Evolutionary conservation across 1,140 invertebrate genomes (phyloP).

Genomic region (Magallana angulata): DNA sequence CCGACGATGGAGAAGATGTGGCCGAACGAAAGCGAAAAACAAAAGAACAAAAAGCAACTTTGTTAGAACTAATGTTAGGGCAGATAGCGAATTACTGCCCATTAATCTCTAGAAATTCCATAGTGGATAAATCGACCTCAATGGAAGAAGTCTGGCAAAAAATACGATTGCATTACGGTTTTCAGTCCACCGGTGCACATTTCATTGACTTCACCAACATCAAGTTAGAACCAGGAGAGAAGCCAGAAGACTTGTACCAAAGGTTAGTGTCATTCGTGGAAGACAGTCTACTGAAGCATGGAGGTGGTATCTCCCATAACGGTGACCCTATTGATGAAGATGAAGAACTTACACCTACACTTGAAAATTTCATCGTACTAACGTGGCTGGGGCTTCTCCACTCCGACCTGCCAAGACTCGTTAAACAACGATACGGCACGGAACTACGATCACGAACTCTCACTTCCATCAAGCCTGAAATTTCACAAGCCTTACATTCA

Average conservation of each 20-base stretch:
- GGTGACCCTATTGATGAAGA: constrained; percentile 41
- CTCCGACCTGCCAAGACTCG: constrained; percentile 50
- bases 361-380: constrained; percentile 58
- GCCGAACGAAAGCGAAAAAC: background rate
- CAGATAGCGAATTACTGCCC: constrained; percentile 59
- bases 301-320: constrained; percentile 46
- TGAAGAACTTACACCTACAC: constrained; percentile 50
- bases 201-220: constrained; percentile 40
- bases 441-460: constrained; percentile 55
- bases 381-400: constrained; percentile 54
- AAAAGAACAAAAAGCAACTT: constrained; percentile 48
- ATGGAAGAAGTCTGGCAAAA: constrained; percentile 54
- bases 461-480: constrained; percentile 59
- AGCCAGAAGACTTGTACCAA: constrained; percentile 60
- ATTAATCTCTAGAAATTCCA: constrained; percentile 53
- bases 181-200: constrained; percentile 49
- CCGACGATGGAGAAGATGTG: constrained; percentile 38
- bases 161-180: constrained; percentile 53
- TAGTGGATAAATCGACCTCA: constrained; percentile 60
- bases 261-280: constrained; percentile 56
- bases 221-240: constrained; percentile 42
- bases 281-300: constrained; percentile 53
- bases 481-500: constrained; percentile 57
- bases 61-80: constrained; percentile 52
- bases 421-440: constrained; percentile 60